Percentiles rank a stretch among this genome's conserved stretches.
These are phyloP conservation scores for Terrapene triunguis DNA, from an alignment of 2,113 vertebrate genomes.

Conservation along the genomic window DNA sequence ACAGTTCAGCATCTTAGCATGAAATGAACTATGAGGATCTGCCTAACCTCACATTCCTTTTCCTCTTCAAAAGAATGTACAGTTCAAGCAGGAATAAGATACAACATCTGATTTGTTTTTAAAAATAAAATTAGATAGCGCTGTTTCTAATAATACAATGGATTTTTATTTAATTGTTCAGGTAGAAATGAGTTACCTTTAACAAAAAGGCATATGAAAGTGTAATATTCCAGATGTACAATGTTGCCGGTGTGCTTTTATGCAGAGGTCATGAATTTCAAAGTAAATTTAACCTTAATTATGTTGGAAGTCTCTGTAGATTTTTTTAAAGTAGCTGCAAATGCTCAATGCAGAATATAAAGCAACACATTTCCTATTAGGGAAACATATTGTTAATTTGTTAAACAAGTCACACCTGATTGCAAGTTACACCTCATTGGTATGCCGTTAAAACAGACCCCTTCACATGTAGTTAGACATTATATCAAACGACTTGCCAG, in stretches of 20 bases:
- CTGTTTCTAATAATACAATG: slow-evolving; percentile 20
- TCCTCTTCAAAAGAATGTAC: slow-evolving; percentile 12
- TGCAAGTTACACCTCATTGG: slow-evolving; percentile 62
- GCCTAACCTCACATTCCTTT: not conserved
- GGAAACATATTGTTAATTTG: slow-evolving; percentile 74
- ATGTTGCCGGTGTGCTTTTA: slow-evolving; percentile 63
- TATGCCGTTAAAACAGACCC: slow-evolving; percentile 52
- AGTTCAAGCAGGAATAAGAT: not conserved
- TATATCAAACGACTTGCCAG: slow-evolving; percentile 60
- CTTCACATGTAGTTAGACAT: slow-evolving; percentile 67
- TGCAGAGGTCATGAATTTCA: slow-evolving; percentile 46
- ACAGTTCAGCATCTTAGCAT: not conserved
- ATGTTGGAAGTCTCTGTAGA: slow-evolving; percentile 59
- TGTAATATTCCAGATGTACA: slow-evolving; percentile 38
- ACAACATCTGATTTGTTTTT: not conserved
- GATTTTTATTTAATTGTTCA: slow-evolving; percentile 37
- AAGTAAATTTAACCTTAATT: slow-evolving; percentile 70
- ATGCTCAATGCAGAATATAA: slow-evolving; percentile 46
- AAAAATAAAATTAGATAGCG: not conserved
- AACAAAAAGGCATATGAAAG: slow-evolving; percentile 50
- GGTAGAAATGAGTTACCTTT: slow-evolving; percentile 9
- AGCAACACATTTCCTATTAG: slow-evolving; percentile 64
- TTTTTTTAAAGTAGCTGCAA: slow-evolving; percentile 45
- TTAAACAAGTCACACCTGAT: slow-evolving; percentile 71
- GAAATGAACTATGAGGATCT: slow-evolving; percentile 4